Base-by-base conservation (phyloP, 1,140 invertebrate species). In the Lordiphosa collinella region DNA sequence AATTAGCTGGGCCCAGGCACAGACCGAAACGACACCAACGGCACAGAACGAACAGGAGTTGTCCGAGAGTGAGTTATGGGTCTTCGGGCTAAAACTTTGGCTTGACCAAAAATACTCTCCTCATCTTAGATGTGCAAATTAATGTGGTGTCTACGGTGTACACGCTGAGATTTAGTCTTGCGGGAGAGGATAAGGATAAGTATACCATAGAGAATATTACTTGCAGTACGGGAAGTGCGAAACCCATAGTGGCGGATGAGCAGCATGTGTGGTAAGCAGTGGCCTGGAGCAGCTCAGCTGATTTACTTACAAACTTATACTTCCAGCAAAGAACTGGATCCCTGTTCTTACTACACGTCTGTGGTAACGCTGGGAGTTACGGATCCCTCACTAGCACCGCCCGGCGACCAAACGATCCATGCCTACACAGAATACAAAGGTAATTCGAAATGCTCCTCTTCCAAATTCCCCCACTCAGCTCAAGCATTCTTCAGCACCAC, bases 371-470 rank as follows among this genome's bases (percentile, higher is more conserved):
- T 86, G 5, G 54, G 59, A 9, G 31, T 61, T 9, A 50, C 34
- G 1, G 53, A 43, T n/a, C 25, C 9, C 0, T 55, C 16, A 1
- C 46, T 25, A 3, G 11, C 53, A 0, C 6, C 43, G 2, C 7
- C 29, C 3, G 11, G 61, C 3, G 59, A 70, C 0, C 60, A 86
- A 41, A 48, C 52, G 1, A 44, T 66, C 3, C 11, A 53, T 9
- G 68, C 49, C 12, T 71, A 60, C 7, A 86, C 82, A 2, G 82
- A 74, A 2, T 86, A 86, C 10, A 65, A 58, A 47, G 52, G 82
- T 86, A 37, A 44, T 11, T 51, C 35, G 3, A 48, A 59, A 31
- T 35, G 12, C 6, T 29, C 29, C 13, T 7, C 10, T 6, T 22
- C 0, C 25, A 7, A 4, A 5, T 22, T 16, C 1, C 1, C 16